phyloP scores from a whole-genome alignment of 2,888 invertebrate genomes.

The Taphrorychus bicolor region DNA sequence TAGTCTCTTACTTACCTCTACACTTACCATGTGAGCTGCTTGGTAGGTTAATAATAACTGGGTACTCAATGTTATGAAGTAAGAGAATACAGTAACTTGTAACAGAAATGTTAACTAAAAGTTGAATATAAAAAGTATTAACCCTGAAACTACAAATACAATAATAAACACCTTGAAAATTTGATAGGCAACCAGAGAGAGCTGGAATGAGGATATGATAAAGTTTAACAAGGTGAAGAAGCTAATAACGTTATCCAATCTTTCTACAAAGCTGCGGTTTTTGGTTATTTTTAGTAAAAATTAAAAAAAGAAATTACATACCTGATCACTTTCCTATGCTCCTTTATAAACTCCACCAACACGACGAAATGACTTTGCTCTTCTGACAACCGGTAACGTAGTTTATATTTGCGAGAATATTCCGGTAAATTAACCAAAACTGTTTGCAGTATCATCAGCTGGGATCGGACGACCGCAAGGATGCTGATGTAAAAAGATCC shows the following conservation, averaged over 20 bases:
- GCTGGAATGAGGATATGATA: constrained; percentile 34
- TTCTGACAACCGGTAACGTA: constrained; percentile 3
- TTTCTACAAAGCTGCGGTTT: constrained; percentile 24
- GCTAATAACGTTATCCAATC: constrained; percentile 20
- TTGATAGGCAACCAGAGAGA: constrained; percentile 32
- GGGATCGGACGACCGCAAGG: constrained; percentile 10
- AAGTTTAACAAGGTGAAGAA: constrained; percentile 29
- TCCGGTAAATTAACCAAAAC: constrained; percentile 14
- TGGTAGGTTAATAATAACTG: constrained; percentile 24
- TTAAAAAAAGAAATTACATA: background rate
- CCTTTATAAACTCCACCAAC: constrained; percentile 12
- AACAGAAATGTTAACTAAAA: constrained; percentile 17
- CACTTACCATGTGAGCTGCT: constrained; percentile 22
- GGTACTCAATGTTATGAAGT: constrained; percentile 28
- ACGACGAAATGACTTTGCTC: constrained; percentile 15
- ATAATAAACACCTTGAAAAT: constrained; percentile 15
- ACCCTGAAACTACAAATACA: background rate
- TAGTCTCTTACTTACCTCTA: constrained; percentile 18
- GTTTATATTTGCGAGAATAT: constrained; percentile 13
- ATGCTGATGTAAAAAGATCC: constrained; percentile 29
- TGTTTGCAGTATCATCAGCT: constrained; percentile 24
- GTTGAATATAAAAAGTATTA: background rate
- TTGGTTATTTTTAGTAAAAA: background rate
- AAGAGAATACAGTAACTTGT: constrained; percentile 20
- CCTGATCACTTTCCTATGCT: constrained; percentile 24